Evolutionary conservation across 1,140 invertebrate genomes (phyloP).

Genomic region (Subanguina moxae): DNA sequence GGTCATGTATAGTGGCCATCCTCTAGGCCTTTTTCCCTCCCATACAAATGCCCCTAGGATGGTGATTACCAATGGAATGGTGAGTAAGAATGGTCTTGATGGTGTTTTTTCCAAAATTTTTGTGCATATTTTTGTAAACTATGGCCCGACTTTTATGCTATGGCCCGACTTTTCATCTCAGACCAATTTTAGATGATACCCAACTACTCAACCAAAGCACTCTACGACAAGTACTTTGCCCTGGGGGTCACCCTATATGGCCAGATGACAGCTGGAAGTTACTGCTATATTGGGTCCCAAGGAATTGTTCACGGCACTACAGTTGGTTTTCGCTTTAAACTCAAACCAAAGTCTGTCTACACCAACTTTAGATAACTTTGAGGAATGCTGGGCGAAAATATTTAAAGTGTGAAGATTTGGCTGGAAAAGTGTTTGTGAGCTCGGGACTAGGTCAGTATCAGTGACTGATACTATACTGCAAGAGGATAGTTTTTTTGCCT

Average conservation of each 20-base stretch:
- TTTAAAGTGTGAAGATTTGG: conserved; percentile 62
- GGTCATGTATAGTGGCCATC: conserved; percentile 70
- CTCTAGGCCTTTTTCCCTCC: conserved; percentile 68
- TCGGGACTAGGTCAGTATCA: conserved; percentile 64
- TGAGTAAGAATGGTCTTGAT: conserved; percentile 41
- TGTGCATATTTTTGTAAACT: conserved; percentile 49
- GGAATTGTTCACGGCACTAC: conserved; percentile 72
- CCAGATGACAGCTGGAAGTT: conserved; percentile 69
- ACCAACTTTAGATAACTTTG: conserved; percentile 65
- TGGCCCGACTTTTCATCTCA: background rate
- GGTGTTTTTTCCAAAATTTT: background rate
- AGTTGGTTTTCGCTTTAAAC: conserved; percentile 60
- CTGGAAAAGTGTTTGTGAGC: conserved; percentile 68
- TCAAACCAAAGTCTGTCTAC: background rate
- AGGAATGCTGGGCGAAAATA: conserved; percentile 69
- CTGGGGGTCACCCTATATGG: conserved; percentile 66
- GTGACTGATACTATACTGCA: too few species aligned
- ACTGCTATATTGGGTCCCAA: conserved; percentile 72
- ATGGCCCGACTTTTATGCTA: background rate
- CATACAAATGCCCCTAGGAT: conserved; percentile 63
- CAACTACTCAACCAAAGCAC: conserved; percentile 66
- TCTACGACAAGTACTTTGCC: conserved; percentile 67
- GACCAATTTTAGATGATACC: conserved; percentile 64
- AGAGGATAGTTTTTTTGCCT: too few species aligned
- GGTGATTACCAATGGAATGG: conserved; percentile 72